Conservation (phyloP, 2,797 vertebrate species). For the Tokudaia muenninki region DNA sequence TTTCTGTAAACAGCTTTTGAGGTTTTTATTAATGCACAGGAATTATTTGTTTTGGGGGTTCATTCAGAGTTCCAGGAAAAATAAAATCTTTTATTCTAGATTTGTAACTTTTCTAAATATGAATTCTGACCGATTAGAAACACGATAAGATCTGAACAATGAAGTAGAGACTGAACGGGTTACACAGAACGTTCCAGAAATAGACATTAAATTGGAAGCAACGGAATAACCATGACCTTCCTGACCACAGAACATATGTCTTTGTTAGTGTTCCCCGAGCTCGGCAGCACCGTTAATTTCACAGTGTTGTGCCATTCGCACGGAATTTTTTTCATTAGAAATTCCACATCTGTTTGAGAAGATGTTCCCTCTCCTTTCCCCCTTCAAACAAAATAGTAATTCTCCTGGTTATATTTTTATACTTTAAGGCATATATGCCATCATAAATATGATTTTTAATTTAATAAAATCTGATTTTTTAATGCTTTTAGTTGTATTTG, state of each 20-base stretch:
- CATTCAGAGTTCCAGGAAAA: neutral
- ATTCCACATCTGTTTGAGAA: conserved; percentile 64
- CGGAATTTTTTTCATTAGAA: conserved; percentile 60
- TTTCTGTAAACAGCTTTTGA: conserved; percentile 14
- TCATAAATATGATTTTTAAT: conserved; percentile 29
- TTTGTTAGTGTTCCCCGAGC: conserved; percentile 14
- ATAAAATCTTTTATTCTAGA: neutral
- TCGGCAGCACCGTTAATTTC: conserved; percentile 9
- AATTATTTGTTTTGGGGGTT: neutral
- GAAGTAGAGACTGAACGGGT: conserved; percentile 22
- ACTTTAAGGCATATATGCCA: neutral
- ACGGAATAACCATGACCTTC: conserved; percentile 37
- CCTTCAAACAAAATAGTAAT: conserved; percentile 63
- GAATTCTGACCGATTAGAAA: conserved; percentile 34
- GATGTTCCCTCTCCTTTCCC: neutral
- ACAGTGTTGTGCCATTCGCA: neutral
- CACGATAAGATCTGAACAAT: conserved; percentile 22
- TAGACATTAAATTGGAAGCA: conserved; percentile 59
- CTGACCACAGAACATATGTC: conserved; percentile 19
- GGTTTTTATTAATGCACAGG: conserved; percentile 20
- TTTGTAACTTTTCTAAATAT: conserved; percentile 59
- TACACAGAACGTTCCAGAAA: neutral
- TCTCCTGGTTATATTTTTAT: conserved; percentile 52
- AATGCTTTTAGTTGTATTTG: conserved; percentile 8
- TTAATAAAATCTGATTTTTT: conserved; percentile 3